Conservation (phyloP, 2,113 vertebrate genomes). For the Pachyramphus minor region DNA sequence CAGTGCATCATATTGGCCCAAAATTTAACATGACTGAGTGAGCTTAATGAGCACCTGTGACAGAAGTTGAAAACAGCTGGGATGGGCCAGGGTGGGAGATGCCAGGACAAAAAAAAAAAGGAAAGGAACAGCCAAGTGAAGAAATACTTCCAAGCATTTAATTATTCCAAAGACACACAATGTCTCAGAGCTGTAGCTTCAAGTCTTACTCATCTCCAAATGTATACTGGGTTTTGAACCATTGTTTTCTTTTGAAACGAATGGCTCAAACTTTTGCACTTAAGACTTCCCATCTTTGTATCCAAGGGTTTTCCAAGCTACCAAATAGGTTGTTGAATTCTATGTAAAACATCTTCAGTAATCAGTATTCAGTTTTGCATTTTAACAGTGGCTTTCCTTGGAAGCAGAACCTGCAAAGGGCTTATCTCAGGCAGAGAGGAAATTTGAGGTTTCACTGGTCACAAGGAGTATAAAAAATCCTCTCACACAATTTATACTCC, state of each 20-base stretch:
- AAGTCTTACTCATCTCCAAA: neutral
- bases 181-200: neutral
- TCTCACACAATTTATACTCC: neutral
- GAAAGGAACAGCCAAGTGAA: neutral
- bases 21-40: neutral
- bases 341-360: neutral
- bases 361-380: neutral
- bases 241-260: neutral
- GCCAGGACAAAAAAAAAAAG: neutral
- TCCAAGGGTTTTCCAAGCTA: neutral
- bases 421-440: neutral
- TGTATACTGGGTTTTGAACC: neutral
- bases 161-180: neutral
- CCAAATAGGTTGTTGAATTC: neutral
- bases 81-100: neutral
- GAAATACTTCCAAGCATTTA: neutral
- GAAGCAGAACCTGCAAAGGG: neutral
- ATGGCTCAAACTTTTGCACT: neutral
- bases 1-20: neutral
- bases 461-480: neutral
- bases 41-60: neutral
- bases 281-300: neutral
- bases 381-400: neutral
- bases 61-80: neutral
- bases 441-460: neutral